These are phyloP conservation scores for Polyploca ridens DNA, from an alignment of 2,888 invertebrate species.

Conservation along the genomic window DNA sequence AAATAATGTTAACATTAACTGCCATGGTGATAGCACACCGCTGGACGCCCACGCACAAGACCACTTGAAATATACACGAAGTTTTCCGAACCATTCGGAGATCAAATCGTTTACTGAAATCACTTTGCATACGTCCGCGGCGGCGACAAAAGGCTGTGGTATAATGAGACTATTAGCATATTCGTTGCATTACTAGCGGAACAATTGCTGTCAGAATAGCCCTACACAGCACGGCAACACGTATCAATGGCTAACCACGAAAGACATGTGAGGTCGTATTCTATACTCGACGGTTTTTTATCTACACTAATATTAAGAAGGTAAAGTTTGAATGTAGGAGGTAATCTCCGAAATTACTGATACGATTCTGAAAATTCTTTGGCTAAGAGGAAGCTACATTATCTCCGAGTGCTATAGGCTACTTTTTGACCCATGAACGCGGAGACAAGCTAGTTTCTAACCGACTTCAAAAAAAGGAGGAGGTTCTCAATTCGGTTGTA, in stretches of 20 bases:
- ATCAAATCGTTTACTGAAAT: constrained; percentile 65
- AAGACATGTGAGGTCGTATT: constrained; percentile 9
- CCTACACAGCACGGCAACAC: constrained; percentile 32
- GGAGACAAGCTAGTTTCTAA: no score
- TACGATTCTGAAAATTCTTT: no score
- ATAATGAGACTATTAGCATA: constrained; percentile 75
- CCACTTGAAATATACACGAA: neutral
- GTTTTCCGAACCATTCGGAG: constrained; percentile 17
- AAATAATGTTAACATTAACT: constrained; percentile 3
- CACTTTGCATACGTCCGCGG: constrained; percentile 60
- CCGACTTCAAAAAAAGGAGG: no score
- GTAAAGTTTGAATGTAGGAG: neutral
- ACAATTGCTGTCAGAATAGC: constrained; percentile 58
- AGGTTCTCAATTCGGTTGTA: no score
- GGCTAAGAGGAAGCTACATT: no score
- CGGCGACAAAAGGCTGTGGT: constrained; percentile 51
- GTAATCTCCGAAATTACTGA: no score
- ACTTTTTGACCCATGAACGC: no score
- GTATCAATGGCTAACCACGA: neutral
- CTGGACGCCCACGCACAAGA: neutral
- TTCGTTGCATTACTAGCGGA: constrained; percentile 65
- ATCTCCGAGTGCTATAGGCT: no score
- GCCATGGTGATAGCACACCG: neutral
- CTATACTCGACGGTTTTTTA: neutral
- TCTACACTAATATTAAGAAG: neutral